These are phyloP conservation scores for Camptogramma bilineatum DNA, from an alignment of 2,888 invertebrate species.

Conservation along the genomic window DNA sequence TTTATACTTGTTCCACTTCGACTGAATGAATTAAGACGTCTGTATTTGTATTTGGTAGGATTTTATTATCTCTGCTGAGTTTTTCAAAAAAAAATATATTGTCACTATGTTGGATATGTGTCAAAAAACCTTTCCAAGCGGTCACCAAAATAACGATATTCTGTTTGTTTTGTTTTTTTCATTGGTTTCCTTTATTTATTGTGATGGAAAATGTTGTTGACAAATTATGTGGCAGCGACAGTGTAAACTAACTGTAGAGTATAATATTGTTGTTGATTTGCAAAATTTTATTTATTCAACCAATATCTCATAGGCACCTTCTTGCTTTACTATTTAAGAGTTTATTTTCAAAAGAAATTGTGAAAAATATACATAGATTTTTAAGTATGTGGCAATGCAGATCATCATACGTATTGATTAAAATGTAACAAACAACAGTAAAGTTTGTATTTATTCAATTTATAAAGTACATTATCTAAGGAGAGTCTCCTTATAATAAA, in stretches of 20 bases:
- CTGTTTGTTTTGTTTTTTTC: constrained; percentile 69
- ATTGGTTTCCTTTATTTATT: constrained; percentile 77
- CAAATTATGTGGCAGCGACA: constrained; percentile 82
- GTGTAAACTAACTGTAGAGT: constrained; percentile 71
- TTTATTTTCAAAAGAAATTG: constrained; percentile 75
- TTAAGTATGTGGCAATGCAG: constrained; percentile 86
- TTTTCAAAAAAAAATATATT: constrained; percentile 69
- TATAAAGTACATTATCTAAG: constrained; percentile 62
- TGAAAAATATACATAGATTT: constrained; percentile 85
- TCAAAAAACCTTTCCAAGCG: constrained; percentile 83
- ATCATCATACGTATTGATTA: constrained; percentile 81
- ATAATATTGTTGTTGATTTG: constrained; percentile 82
- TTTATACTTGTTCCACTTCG: constrained; percentile 84
- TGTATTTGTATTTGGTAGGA: constrained; percentile 82
- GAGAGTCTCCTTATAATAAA: constrained; percentile 70
- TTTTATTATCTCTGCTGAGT: constrained; percentile 73
- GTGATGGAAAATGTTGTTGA: constrained; percentile 84
- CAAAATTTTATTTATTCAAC: constrained; percentile 84
- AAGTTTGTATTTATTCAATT: constrained; percentile 75
- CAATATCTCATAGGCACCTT: constrained; percentile 76
- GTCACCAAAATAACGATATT: constrained; percentile 80
- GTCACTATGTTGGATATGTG: constrained; percentile 85
- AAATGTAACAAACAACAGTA: constrained; percentile 69
- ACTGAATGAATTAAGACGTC: constrained; percentile 83
- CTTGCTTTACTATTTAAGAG: constrained; percentile 76